Evolutionary conservation across 2,113 vertebrate genomes (phyloP).

Genomic region (Amphilophus citrinellus): DNA sequence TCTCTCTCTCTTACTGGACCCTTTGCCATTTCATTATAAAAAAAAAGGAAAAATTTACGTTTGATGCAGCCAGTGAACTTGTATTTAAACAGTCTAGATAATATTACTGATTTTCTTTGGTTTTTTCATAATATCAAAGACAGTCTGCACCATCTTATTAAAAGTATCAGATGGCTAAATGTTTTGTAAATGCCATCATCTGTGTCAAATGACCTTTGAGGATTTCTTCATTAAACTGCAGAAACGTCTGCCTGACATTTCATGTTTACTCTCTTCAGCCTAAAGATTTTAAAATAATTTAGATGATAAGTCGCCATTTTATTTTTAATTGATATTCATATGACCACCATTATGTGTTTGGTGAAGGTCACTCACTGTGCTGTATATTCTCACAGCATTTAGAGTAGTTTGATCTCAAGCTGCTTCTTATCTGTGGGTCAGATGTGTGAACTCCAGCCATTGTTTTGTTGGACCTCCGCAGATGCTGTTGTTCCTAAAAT

Average conservation of each 20-base stretch:
- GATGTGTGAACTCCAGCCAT: neutral
- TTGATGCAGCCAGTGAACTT: neutral
- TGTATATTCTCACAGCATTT: neutral
- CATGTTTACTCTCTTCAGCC: neutral
- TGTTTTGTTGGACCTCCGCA: neutral
- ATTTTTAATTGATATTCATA: neutral
- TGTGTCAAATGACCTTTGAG: constrained; percentile 35
- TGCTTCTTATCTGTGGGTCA: neutral
- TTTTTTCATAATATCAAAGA: neutral
- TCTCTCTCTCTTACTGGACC: too few relatives aligned
- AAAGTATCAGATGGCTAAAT: neutral
- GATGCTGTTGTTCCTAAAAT: neutral
- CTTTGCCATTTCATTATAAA: neutral
- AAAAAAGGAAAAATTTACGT: neutral
- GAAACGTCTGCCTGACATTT: constrained; percentile 26
- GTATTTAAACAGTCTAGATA: neutral
- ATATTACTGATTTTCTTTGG: neutral
- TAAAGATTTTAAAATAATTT: constrained; percentile 8
- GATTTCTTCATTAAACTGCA: constrained; percentile 39
- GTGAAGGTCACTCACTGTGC: neutral
- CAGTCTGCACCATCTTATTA: neutral
- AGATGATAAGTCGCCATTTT: neutral
- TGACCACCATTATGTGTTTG: neutral
- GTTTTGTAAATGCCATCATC: constrained; percentile 30
- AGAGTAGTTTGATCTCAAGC: neutral